These are phyloP conservation scores for Morelia viridis DNA, from an alignment of 2,797 vertebrate genomes.

Conservation along the genomic window DNA sequence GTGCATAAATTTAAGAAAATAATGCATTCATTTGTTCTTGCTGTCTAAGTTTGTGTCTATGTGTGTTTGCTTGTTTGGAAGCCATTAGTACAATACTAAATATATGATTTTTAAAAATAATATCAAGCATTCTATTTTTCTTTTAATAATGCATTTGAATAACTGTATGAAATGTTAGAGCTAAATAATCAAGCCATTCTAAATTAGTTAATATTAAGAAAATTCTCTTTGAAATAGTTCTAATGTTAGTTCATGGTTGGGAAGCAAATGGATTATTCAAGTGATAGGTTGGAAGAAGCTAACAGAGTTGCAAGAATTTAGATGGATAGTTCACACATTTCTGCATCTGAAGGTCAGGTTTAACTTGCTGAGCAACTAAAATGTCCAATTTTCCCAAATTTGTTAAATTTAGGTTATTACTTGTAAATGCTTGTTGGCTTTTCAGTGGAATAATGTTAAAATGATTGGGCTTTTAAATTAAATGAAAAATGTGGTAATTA, in stretches of 20 bases:
- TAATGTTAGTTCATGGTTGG: neutral
- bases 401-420: neutral
- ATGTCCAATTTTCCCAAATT: neutral
- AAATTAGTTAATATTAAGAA: neutral
- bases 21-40: conserved; percentile 58
- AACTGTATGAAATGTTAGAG: neutral
- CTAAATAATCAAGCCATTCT: neutral
- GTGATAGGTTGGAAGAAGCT: neutral
- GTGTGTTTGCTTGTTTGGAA: conserved; percentile 28
- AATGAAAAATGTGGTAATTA: neutral
- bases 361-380: neutral
- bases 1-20: conserved; percentile 64
- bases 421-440: neutral
- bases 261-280: neutral
- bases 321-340: neutral
- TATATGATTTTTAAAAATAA: conserved; percentile 22
- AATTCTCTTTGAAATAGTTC: neutral
- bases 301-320: neutral
- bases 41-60: conserved; percentile 34
- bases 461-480: neutral
- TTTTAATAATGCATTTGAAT: neutral
- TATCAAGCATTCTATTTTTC: neutral
- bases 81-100: neutral
- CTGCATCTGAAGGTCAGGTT: neutral
- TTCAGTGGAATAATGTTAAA: neutral